A percentile compares a stretch with the other conserved stretches of the same genome.
These are phyloP conservation scores for Xenopus laevis DNA, from an alignment of 2,113 vertebrate genomes.

Conservation along the genomic window DNA sequence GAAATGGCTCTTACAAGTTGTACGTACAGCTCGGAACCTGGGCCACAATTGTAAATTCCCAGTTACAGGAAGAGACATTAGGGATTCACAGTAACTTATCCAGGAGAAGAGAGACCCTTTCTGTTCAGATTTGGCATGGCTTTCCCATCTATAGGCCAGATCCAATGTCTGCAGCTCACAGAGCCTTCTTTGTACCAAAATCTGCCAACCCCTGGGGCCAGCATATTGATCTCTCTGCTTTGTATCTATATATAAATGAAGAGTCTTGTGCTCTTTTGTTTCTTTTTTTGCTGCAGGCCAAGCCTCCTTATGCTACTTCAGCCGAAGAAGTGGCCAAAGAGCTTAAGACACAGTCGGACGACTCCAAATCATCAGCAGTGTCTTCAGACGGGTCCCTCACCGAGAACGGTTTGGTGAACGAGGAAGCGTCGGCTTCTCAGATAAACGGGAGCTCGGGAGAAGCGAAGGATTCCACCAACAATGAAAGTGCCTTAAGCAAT, in stretches of 20 bases:
- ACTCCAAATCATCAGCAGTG: slow-evolving; percentile 68
- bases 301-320: slow-evolving; percentile 78
- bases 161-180: too few relatives aligned
- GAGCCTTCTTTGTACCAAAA: too few relatives aligned
- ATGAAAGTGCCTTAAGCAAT: slow-evolving; percentile 97
- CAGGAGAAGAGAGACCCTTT: neutral
- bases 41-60: too few relatives aligned
- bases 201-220: too few relatives aligned
- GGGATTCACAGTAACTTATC: too few relatives aligned
- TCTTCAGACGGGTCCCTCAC: slow-evolving; percentile 74
- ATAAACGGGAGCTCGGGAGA: slow-evolving; percentile 78
- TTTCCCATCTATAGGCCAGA: too few relatives aligned
- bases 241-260: too few relatives aligned
- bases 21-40: too few relatives aligned
- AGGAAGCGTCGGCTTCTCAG: slow-evolving; percentile 75
- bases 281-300: slow-evolving; percentile 64
- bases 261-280: slow-evolving; percentile 8
- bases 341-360: slow-evolving; percentile 77
- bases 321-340: slow-evolving; percentile 82
- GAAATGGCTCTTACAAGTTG: too few relatives aligned
- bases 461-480: slow-evolving; percentile 78
- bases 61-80: too few relatives aligned
- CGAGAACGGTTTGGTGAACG: slow-evolving; percentile 80
- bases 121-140: too few relatives aligned
- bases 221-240: too few relatives aligned